phyloP scores from a whole-genome alignment of 1,140 invertebrate genomes.

The Rhynchophorus ferrugineus region DNA sequence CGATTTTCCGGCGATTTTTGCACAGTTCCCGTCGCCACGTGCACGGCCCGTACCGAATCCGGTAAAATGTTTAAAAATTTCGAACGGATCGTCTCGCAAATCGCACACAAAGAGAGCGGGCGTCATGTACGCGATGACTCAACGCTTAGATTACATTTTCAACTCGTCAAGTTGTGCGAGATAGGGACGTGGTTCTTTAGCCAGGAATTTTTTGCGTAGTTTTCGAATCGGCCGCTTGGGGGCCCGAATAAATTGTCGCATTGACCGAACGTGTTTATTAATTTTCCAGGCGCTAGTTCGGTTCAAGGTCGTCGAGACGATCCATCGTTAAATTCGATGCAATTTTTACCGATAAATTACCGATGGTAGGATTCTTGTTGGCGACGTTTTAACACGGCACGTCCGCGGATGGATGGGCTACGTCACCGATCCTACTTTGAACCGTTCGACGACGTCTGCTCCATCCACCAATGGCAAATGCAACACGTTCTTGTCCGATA shows the following conservation, averaged over 20 bases:
- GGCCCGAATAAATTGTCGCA: slow-evolving; percentile 19
- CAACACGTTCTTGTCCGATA: too few species aligned
- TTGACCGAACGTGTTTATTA: slow-evolving; percentile 22
- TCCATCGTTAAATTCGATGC: too few species aligned
- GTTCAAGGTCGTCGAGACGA: slow-evolving; percentile 33
- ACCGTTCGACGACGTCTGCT: too few species aligned
- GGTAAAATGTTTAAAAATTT: slow-evolving; percentile 33
- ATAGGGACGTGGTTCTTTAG: slow-evolving; percentile 38
- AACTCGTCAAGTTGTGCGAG: slow-evolving; percentile 35
- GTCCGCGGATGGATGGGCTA: too few species aligned
- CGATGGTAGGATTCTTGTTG: too few species aligned
- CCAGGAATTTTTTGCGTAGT: slow-evolving; percentile 36
- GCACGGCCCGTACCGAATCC: slow-evolving; percentile 22
- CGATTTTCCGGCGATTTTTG: slow-evolving; percentile 25
- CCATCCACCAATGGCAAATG: too few species aligned
- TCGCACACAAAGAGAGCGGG: slow-evolving; percentile 14
- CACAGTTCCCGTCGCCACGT: slow-evolving; percentile 22
- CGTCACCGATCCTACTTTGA: too few species aligned
- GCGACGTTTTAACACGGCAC: too few species aligned
- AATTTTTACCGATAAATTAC: too few species aligned
- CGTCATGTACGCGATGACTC: slow-evolving; percentile 26
- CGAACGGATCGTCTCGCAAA: slow-evolving; percentile 18
- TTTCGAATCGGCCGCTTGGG: slow-evolving; percentile 27
- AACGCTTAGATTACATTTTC: slow-evolving; percentile 35
- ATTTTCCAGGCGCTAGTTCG: slow-evolving; percentile 29